Percentiles rank a stretch among this genome's conserved stretches.
These are phyloP conservation scores for Neosilurus hyrtlii DNA, from an alignment of 2,797 vertebrate genomes.

Conservation along the genomic window DNA sequence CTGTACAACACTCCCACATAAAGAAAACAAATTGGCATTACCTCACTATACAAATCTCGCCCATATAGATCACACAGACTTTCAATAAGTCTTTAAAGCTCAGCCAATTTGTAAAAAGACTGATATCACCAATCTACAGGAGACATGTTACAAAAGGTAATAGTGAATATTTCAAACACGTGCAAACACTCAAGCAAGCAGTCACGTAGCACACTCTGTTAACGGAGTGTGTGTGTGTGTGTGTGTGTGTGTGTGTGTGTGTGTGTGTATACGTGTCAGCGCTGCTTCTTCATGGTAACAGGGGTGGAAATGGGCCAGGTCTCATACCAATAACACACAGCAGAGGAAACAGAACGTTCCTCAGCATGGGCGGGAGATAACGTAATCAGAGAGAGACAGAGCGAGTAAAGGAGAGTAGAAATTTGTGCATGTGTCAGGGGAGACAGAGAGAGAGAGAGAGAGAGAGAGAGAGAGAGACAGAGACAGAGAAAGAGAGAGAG, in stretches of 20 bases:
- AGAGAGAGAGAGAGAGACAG: background rate
- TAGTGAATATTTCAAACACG: too few relatives aligned
- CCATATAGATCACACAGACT: background rate
- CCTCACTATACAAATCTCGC: background rate
- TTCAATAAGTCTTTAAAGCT: background rate
- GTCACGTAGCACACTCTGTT: background rate
- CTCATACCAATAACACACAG: constrained; percentile 21
- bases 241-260: background rate
- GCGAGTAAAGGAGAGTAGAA: background rate
- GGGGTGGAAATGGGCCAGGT: constrained; percentile 33
- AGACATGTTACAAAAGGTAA: background rate
- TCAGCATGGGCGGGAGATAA: constrained; percentile 43
- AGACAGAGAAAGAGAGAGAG: background rate
- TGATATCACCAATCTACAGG: constrained; percentile 14
- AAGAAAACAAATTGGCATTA: background rate
- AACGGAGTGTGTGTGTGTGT: background rate
- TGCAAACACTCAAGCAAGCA: background rate
- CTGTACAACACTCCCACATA: background rate
- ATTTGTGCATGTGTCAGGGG: background rate
- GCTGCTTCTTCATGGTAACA: constrained; percentile 30
- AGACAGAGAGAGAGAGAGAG: background rate
- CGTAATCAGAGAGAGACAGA: constrained; percentile 30
- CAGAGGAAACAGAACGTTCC: constrained; percentile 32
- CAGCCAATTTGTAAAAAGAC: background rate
- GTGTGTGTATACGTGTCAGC: background rate